Percentiles rank a stretch among this genome's conserved stretches.
Conservation (phyloP, 2,113 vertebrate genomes). For the Eulacestoma nigropectus region DNA sequence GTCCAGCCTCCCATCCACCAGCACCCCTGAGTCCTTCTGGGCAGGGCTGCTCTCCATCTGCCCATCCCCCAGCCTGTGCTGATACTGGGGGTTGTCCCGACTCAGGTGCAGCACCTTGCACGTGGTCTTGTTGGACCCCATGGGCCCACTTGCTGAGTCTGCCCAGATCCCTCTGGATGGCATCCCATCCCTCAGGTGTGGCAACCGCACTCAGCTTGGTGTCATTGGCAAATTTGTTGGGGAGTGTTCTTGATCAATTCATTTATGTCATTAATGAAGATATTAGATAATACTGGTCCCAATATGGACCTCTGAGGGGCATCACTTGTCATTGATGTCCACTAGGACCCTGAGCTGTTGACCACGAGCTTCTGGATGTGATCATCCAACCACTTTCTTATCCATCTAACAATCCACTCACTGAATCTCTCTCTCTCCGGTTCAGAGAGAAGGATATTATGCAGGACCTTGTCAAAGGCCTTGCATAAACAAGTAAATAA, state of each 20-base stretch:
- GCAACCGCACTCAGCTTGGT: background rate
- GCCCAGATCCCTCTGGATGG: background rate
- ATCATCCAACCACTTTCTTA: fast-evolving
- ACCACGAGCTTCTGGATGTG: background rate
- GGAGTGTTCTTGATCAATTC: background rate
- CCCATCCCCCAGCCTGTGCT: fast-evolving
- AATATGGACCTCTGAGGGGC: fast-evolving
- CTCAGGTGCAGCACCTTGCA: background rate
- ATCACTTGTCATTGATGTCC: too few species aligned
- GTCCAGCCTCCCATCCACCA: background rate
- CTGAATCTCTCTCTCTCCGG: background rate
- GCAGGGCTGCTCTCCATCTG: fast-evolving
- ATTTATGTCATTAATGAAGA: background rate
- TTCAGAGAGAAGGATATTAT: background rate
- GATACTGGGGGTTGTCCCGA: background rate
- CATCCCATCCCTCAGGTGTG: background rate
- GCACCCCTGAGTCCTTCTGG: background rate
- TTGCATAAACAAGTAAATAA: background rate
- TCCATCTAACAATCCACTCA: background rate
- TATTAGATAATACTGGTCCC: background rate
- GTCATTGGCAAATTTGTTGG: fast-evolving
- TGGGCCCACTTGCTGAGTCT: too few species aligned
- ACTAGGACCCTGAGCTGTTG: background rate
- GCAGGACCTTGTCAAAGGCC: background rate
- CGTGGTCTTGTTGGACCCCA: background rate